A percentile compares a stretch with the other conserved stretches of the same genome.
phyloP scores from a whole-genome alignment of 1,140 invertebrate species.

The Hylyphantes graminicola region DNA sequence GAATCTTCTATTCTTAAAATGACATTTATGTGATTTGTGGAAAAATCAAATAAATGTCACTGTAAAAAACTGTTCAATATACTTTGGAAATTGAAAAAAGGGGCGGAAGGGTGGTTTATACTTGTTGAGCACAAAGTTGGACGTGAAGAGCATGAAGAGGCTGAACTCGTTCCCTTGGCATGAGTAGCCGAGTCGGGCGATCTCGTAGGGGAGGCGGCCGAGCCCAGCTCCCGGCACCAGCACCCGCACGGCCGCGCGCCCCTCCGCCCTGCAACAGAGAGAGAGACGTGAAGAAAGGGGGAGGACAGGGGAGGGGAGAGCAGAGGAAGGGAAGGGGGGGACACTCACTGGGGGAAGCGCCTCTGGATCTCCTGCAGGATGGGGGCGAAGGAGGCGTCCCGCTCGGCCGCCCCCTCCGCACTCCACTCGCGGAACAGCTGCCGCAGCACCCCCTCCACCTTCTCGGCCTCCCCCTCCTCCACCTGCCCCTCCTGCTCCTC shows the following conservation, averaged over 20 bases:
- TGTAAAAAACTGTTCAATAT: too few species aligned
- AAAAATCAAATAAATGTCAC: too few species aligned
- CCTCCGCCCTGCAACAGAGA: constrained; percentile 48
- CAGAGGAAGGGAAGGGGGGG: background rate
- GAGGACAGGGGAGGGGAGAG: background rate
- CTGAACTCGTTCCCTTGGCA: constrained; percentile 99
- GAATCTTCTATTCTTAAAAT: too few species aligned
- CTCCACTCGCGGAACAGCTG: constrained; percentile 98
- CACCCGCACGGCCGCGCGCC: constrained; percentile 76
- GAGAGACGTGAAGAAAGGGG: background rate
- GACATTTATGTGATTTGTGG: too few species aligned
- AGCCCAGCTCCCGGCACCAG: constrained; percentile 95
- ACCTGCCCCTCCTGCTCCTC: constrained; percentile 70
- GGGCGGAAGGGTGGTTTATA: constrained; percentile 65
- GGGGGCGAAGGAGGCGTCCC: constrained; percentile 88
- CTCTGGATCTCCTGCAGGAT: constrained; percentile 86
- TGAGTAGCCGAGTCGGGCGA: constrained; percentile 86
- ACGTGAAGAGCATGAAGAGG: constrained; percentile 96
- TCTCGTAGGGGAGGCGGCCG: constrained; percentile 92
- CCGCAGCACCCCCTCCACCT: constrained; percentile 92
- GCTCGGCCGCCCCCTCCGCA: constrained; percentile 81
- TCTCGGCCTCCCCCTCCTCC: constrained; percentile 76
- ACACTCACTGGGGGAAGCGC: constrained; percentile 74
- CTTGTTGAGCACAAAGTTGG: constrained; percentile 94
- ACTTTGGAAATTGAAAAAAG: too few species aligned